Conservation (phyloP, 2,113 vertebrate genomes). For the Ammodramus savannarum region DNA sequence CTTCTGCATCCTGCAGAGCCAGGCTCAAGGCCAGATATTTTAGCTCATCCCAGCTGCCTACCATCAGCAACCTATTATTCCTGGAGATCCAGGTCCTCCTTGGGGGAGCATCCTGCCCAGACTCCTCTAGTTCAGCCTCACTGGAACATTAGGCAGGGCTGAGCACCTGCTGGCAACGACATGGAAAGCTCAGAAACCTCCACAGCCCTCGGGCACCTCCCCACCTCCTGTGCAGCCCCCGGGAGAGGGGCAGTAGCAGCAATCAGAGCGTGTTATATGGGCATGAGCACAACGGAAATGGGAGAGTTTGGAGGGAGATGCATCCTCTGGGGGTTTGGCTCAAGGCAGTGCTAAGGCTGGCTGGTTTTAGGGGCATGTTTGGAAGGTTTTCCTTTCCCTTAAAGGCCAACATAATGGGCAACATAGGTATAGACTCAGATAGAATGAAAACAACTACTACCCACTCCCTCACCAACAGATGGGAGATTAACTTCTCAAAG, state of each 20-base stretch:
- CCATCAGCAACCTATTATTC: not conserved
- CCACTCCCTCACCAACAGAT: not conserved
- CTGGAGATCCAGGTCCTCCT: not conserved
- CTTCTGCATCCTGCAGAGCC: not conserved
- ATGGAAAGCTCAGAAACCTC: not conserved
- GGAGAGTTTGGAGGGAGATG: not conserved
- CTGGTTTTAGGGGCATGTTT: not conserved
- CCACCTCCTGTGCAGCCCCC: not conserved
- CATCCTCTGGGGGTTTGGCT: not conserved
- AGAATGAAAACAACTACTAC: not conserved
- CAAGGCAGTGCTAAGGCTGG: not conserved
- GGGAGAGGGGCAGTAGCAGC: not conserved
- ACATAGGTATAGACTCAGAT: not conserved
- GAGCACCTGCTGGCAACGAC: not conserved
- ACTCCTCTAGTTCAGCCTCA: not conserved
- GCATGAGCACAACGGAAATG: not conserved
- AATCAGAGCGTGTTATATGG: not conserved
- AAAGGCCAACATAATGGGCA: not conserved
- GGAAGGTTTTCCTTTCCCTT: not conserved
- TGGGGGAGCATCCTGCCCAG: not conserved
- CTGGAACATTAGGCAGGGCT: not conserved
- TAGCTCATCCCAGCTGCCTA: not conserved
- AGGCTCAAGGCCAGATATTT: not conserved
- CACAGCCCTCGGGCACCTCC: not conserved
- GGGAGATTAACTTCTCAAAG: not conserved